These are phyloP conservation scores for Trachymyrmex cornetzi DNA, from an alignment of 1,140 invertebrate genomes.

Conservation along the genomic window DNA sequence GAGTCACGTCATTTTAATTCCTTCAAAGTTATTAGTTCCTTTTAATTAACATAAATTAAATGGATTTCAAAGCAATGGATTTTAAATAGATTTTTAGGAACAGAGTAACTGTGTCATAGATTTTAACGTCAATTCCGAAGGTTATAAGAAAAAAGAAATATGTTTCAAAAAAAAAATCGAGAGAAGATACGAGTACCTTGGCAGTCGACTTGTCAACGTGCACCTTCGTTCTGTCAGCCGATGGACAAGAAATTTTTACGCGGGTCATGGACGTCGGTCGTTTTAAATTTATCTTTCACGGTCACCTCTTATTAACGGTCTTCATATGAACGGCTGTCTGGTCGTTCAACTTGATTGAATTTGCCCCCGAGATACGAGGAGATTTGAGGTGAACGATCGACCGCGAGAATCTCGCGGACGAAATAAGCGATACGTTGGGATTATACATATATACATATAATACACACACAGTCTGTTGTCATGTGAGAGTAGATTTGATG, in stretches of 20 bases:
- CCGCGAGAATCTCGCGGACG: neutral
- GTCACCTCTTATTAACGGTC: slow-evolving; percentile 55
- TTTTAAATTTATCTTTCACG: slow-evolving; percentile 72
- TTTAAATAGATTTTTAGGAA: too few species aligned
- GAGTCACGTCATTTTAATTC: too few species aligned
- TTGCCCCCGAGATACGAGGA: slow-evolving; percentile 41
- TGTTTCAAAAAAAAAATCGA: neutral
- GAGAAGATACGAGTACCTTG: neutral
- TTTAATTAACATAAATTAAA: too few species aligned
- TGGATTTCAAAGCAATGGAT: too few species aligned
- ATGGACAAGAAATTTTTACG: slow-evolving; percentile 60
- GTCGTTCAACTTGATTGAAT: slow-evolving; percentile 68
- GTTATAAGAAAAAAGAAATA: neutral
- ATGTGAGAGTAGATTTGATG: neutral
- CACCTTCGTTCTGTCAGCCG: neutral
- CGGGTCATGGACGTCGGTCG: slow-evolving; percentile 71
- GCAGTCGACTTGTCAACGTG: neutral
- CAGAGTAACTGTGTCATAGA: too few species aligned
- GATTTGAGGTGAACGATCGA: slow-evolving; percentile 66
- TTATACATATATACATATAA: too few species aligned
- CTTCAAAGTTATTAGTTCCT: too few species aligned
- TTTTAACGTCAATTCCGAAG: too few species aligned
- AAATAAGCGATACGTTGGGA: neutral
- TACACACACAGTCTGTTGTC: neutral
- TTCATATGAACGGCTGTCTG: neutral